A percentile compares a stretch with the other conserved stretches of the same genome.
Conservation (phyloP, 2,888 invertebrate genomes). For the Tipula confusa region DNA sequence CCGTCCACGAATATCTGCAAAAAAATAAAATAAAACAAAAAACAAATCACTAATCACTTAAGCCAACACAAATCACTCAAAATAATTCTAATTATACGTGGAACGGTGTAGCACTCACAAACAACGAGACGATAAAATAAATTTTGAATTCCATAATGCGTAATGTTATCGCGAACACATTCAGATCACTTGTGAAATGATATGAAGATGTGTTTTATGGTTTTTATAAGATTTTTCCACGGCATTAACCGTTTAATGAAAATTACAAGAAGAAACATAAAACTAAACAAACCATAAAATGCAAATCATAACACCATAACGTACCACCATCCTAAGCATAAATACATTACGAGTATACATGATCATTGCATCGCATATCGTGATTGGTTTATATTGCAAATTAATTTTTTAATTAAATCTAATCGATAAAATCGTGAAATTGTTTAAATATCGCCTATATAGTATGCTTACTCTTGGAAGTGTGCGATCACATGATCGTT, state of each 20-base stretch:
- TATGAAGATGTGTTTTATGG: background rate
- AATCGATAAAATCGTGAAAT: background rate
- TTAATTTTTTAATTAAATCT: background rate
- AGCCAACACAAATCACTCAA: background rate
- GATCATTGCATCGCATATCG: background rate
- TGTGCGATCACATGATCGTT: background rate
- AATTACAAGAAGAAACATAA: background rate
- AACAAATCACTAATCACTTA: background rate
- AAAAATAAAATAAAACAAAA: background rate
- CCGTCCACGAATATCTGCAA: background rate
- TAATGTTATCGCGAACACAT: background rate
- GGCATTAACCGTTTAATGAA: background rate
- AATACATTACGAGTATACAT: too few relatives aligned
- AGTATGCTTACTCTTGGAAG: background rate
- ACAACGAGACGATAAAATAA: background rate
- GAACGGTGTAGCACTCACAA: background rate
- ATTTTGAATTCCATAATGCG: background rate
- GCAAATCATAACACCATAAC: conserved; percentile 29
- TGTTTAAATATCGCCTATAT: background rate
- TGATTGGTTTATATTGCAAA: background rate
- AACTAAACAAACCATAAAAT: conserved; percentile 20
- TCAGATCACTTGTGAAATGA: conserved; percentile 3
- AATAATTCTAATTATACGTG: background rate
- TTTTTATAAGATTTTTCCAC: conserved; percentile 21
- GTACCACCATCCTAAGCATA: background rate